Percentiles rank a stretch among this genome's conserved stretches.
Conservation (phyloP, 1,140 invertebrate species). For the Cheumatopsyche charites region DNA sequence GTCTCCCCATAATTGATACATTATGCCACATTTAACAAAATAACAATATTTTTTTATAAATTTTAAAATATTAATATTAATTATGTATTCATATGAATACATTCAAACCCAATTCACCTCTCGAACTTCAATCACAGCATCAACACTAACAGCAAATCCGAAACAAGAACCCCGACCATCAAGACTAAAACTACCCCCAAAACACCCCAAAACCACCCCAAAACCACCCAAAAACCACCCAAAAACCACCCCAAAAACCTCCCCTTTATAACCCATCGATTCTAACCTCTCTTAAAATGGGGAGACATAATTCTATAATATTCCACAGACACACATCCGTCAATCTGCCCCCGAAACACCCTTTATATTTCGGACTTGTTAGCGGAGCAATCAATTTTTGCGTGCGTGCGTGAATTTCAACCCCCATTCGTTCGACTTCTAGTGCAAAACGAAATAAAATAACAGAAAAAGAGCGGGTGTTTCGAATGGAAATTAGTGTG, state of each 20-base stretch:
- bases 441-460: not conserved
- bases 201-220: no score
- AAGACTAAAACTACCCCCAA: no score
- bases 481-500: no score
- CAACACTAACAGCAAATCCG: slow-evolving; percentile 26
- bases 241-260: slow-evolving; percentile 3
- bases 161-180: no score
- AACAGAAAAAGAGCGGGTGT: not conserved
- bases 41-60: no score
- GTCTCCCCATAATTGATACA: no score
- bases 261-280: slow-evolving; percentile 6
- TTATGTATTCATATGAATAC: no score
- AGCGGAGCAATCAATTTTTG: not conserved
- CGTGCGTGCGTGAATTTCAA: no score
- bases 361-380: not conserved
- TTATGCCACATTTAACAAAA: no score
- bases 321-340: slow-evolving; percentile 36
- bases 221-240: not conserved
- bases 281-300: slow-evolving; percentile 8
- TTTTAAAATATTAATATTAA: no score
- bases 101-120: slow-evolving; percentile 1
- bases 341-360: slow-evolving; percentile 28
- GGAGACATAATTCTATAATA: slow-evolving; percentile 39
- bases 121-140: slow-evolving; percentile 13
- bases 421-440: not conserved